A percentile compares a stretch with the other conserved stretches of the same genome.
These are phyloP conservation scores for Aplochiton taeniatus DNA, from an alignment of 2,797 vertebrate species.

Conservation along the genomic window DNA sequence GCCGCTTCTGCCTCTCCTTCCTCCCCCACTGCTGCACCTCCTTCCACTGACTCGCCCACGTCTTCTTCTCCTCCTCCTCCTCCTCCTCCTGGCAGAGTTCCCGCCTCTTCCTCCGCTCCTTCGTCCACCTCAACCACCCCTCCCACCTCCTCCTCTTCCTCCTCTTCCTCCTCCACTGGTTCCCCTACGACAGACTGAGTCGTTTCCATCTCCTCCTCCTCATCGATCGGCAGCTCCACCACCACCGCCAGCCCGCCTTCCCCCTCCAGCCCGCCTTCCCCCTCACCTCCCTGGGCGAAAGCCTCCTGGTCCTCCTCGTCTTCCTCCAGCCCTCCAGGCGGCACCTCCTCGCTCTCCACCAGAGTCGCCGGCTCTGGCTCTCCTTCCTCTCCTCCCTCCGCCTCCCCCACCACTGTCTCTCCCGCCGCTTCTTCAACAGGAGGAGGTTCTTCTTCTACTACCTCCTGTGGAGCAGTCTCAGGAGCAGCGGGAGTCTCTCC, in stretches of 20 bases:
- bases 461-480: conserved; percentile 23
- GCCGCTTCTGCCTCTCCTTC: conserved; percentile 20
- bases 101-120: conserved; percentile 33
- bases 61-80: conserved; percentile 27
- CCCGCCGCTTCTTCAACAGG: conserved; percentile 29
- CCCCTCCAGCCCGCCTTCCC: conserved; percentile 11
- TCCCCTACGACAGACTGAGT: conserved; percentile 39
- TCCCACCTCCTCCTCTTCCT: conserved; percentile 17
- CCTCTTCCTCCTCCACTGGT: conserved; percentile 18
- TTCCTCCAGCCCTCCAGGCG: not conserved
- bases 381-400: conserved; percentile 29
- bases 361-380: conserved; percentile 22
- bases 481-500: conserved; percentile 23
- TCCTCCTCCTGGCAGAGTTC: conserved; percentile 4
- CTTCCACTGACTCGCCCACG: conserved; percentile 33
- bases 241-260: conserved; percentile 22
- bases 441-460: conserved; percentile 20
- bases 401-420: conserved; percentile 35
- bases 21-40: conserved; percentile 20
- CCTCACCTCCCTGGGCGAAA: conserved; percentile 28
- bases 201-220: conserved; percentile 35
- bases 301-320: conserved; percentile 6
- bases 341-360: not conserved
- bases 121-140: conserved; percentile 30
- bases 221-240: conserved; percentile 15